Percentiles rank a stretch among this genome's conserved stretches.
Evolutionary conservation across 2,797 vertebrate genomes (phyloP).

Genomic region (Anguilla anguilla): DNA sequence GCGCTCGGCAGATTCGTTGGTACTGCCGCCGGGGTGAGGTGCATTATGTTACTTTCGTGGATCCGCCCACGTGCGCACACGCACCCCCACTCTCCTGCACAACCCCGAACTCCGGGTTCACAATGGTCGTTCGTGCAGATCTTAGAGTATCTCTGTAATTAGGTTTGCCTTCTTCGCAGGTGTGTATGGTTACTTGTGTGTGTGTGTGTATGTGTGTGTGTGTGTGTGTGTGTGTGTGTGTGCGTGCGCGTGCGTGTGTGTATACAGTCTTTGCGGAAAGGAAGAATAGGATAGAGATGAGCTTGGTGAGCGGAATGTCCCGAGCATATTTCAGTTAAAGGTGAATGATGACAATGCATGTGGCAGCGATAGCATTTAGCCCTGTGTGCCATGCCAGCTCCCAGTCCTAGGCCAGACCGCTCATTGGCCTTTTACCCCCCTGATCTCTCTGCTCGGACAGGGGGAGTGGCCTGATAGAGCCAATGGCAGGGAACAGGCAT

Average conservation of each 20-base stretch:
- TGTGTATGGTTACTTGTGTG: neutral
- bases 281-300: neutral
- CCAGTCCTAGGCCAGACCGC: neutral
- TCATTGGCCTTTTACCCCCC: too few species aligned
- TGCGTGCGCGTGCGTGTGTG: neutral
- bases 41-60: neutral
- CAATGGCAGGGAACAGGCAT: neutral
- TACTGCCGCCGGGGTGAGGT: neutral
- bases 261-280: neutral
- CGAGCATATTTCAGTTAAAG: neutral
- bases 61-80: neutral
- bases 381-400: neutral
- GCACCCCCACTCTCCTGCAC: neutral
- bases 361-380: neutral
- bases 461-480: neutral
- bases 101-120: neutral
- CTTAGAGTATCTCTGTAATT: neutral
- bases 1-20: constrained; percentile 25
- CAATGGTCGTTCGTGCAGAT: neutral
- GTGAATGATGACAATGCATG: neutral
- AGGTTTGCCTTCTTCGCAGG: neutral
- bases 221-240: neutral
- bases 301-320: neutral
- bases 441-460: neutral
- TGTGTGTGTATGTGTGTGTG: neutral